Evolutionary conservation across 2,888 invertebrate species (phyloP), one percentile per base, ranked within the genome.

Genomic region (Crepidodera aurea): DNA sequence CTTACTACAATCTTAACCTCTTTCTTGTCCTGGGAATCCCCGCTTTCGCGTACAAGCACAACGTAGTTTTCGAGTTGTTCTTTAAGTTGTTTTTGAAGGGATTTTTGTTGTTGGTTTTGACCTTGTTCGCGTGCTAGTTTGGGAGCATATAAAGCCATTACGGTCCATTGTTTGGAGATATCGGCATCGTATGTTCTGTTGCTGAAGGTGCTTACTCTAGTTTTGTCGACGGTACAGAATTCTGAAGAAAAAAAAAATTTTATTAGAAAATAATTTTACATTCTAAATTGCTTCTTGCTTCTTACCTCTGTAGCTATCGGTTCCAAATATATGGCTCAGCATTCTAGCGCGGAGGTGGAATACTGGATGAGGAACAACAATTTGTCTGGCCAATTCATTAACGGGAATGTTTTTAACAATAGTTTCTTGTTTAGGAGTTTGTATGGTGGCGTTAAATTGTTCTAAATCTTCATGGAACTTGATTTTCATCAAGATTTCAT

Each of bases 171-270:
- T 72, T 83, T 79, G 74, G 68, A 53, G 83, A 69, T 15, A 19
- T 82, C 77, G 68, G 87, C 82, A 6, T 85, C 81, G 75, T 86
- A 89, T 25, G 83, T 82, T 44, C 83, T 84, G 75, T 86, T 85
- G 79, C 90, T 89, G 79, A 90, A 90, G 1, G 90, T 90, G 67
- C 80, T 84, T 48, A 86, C 83, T 56, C 79, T 79, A 51, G 79
- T 82, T 32, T 83, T 80, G 67, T 90, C 90, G 39, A 91, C 77
- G 3, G 85, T 81, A 74, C 91, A 91, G 70, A 80, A 82, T 44
- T 85, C 89, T 89, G 78, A 60, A 78, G 80, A 66, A 42, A 70
- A 70, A 66, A 69, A 16, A 32, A 18, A 44, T 19, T n/a, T 2
- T 19, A 25, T 44, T n/a, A 44, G 1, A 27, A 46, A 15, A 13